These are phyloP conservation scores for Anolis carolinensis DNA, from an alignment of 2,113 vertebrate genomes.

Conservation along the genomic window DNA sequence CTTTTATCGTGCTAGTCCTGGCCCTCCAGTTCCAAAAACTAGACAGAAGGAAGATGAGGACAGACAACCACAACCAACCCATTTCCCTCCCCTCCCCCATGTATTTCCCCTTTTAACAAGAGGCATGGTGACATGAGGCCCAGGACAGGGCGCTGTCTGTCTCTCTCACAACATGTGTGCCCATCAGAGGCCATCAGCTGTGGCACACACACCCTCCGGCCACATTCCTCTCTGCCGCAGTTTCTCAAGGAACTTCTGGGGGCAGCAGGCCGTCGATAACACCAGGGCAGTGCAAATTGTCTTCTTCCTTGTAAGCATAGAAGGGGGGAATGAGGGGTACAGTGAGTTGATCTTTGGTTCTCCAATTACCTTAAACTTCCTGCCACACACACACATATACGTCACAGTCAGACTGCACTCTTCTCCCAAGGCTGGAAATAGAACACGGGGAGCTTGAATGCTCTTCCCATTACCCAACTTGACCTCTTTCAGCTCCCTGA, in stretches of 20 bases:
- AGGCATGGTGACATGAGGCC: neutral
- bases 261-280: neutral
- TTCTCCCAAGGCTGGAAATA: neutral
- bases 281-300: neutral
- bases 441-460: neutral
- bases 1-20: neutral
- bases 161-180: neutral
- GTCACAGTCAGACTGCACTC: neutral
- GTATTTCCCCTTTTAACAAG: neutral
- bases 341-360: neutral
- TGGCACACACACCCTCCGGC: neutral
- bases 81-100: no score
- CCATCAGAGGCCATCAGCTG: neutral
- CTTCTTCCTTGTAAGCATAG: neutral
- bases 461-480: neutral
- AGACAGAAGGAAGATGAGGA: neutral
- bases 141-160: neutral
- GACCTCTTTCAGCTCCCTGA: neutral
- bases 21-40: neutral
- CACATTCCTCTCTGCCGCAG: slow-evolving; percentile 9
- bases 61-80: neutral
- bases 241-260: neutral
- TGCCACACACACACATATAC: neutral
- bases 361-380: neutral
- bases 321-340: neutral